Evolutionary conservation across 2,113 vertebrate genomes (phyloP).

Genomic region (Gila orcuttii): DNA sequence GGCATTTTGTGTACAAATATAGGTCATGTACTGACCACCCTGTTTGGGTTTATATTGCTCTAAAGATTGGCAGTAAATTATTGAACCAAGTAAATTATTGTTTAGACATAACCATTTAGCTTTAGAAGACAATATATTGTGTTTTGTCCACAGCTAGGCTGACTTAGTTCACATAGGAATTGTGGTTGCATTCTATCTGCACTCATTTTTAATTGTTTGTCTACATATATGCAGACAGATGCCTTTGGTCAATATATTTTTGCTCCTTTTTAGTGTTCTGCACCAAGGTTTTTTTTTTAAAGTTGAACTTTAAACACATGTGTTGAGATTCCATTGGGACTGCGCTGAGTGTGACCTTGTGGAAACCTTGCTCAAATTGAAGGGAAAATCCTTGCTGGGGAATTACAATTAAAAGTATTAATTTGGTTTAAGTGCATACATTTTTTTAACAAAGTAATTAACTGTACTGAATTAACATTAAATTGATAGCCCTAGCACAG

Average conservation of each 20-base stretch:
- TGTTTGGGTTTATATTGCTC: background rate
- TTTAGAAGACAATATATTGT: background rate
- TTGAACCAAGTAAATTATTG: background rate
- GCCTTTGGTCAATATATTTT: background rate
- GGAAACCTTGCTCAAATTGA: background rate
- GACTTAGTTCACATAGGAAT: background rate
- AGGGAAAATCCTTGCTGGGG: background rate
- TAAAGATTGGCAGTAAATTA: background rate
- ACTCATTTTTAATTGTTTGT: background rate
- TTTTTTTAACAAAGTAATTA: background rate
- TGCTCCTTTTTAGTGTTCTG: background rate
- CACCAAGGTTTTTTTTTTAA: background rate
- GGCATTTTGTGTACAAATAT: background rate
- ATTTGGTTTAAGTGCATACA: background rate
- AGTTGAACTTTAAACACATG: background rate
- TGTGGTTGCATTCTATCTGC: background rate
- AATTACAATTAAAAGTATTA: constrained; percentile 4
- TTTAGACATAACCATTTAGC: background rate
- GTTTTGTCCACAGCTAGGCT: background rate
- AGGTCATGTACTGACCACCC: background rate
- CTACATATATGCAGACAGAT: background rate
- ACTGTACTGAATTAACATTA: background rate
- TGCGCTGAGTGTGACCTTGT: background rate
- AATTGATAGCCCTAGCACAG: background rate
- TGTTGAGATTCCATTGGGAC: background rate